These are phyloP conservation scores for Helostoma temminkii DNA, from an alignment of 2,797 vertebrate species.

Conservation along the genomic window DNA sequence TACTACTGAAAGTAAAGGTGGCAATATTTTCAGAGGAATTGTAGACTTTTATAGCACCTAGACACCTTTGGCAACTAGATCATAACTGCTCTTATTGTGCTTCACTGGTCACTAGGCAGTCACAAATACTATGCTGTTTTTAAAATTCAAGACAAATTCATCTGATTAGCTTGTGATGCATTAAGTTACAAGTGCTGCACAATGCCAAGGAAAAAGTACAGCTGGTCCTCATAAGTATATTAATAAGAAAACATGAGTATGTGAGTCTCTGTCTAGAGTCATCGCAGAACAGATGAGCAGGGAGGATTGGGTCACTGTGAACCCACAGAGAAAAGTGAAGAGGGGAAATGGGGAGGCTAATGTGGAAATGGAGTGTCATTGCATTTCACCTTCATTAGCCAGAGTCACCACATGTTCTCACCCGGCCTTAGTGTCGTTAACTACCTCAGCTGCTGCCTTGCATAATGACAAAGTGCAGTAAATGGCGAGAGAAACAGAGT, in stretches of 20 bases:
- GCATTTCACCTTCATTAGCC: conserved; percentile 80
- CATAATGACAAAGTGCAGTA: conserved; percentile 65
- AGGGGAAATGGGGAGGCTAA: conserved; percentile 52
- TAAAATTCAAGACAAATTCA: conserved; percentile 1
- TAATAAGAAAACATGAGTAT: conserved; percentile 16
- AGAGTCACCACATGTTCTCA: conserved; percentile 64
- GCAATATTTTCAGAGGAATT: no score
- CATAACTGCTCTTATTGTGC: no score
- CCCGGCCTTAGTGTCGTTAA: conserved; percentile 62
- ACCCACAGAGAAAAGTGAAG: conserved; percentile 57
- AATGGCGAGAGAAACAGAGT: conserved; percentile 48
- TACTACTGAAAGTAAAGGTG: no score
- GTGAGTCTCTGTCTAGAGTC: conserved; percentile 30
- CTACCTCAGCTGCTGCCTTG: conserved; percentile 59
- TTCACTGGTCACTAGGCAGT: no score
- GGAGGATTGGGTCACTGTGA: conserved; percentile 66
- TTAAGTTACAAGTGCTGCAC: conserved; percentile 5
- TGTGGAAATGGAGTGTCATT: conserved; percentile 76
- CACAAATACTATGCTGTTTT: not conserved
- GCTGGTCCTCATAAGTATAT: conserved; percentile 16
- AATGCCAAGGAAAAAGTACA: conserved; percentile 1
- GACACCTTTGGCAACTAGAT: no score
- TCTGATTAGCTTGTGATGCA: not conserved
- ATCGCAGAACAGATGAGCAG: conserved; percentile 59
- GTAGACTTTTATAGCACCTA: no score